A percentile compares a stretch with the other conserved stretches of the same genome.
Conservation (phyloP, 2,888 invertebrate species). For the Bugula neritina region DNA sequence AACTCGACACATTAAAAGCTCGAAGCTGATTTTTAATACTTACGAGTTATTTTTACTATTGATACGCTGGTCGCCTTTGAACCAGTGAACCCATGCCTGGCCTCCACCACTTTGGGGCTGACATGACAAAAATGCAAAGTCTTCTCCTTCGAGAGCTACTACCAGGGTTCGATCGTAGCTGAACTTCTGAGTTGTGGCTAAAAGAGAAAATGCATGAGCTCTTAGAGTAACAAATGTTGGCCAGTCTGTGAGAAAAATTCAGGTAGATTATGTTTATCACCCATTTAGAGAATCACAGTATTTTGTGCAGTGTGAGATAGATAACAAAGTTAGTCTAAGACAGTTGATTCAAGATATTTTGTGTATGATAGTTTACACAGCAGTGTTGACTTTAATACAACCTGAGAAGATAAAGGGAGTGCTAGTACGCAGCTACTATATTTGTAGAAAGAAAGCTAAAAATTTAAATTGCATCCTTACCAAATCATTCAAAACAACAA, state of each 20-base stretch:
- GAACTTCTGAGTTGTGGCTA: neutral
- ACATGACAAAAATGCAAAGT: slow-evolving; percentile 1
- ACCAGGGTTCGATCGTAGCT: neutral
- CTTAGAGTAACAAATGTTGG: too few relatives aligned
- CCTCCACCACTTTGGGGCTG: neutral
- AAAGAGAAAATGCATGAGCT: neutral
- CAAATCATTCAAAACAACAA: too few relatives aligned
- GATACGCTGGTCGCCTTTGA: neutral
- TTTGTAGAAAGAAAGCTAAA: too few relatives aligned
- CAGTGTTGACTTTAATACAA: neutral
- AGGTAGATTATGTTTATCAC: neutral
- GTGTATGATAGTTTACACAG: neutral
- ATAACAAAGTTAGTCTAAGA: neutral
- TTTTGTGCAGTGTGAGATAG: neutral
- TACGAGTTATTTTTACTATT: neutral
- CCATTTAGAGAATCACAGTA: neutral
- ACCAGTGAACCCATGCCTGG: neutral
- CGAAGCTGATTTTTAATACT: too few relatives aligned
- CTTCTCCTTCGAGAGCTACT: neutral
- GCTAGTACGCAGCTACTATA: too few relatives aligned
- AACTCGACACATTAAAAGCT: too few relatives aligned
- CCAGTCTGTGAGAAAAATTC: neutral
- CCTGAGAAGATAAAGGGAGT: neutral
- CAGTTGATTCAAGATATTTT: neutral
- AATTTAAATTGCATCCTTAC: too few relatives aligned